Conservation (phyloP, 2,113 vertebrate species). For the Fukomys damarensis region DNA sequence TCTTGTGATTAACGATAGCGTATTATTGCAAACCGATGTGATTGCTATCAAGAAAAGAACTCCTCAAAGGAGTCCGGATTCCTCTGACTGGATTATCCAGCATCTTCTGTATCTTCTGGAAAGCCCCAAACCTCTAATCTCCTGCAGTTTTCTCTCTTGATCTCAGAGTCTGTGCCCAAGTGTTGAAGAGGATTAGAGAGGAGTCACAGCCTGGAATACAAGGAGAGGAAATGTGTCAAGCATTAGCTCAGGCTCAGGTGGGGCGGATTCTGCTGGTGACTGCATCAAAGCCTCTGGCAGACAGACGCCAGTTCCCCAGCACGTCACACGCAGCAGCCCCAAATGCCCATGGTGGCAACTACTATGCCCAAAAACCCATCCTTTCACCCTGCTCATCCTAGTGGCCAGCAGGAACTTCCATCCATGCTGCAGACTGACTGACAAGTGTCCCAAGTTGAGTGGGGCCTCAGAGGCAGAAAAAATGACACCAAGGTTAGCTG, state of each 20-base stretch:
- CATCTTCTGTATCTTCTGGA: slow-evolving; percentile 24
- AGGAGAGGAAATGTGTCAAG: slow-evolving; percentile 76
- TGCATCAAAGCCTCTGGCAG: slow-evolving; percentile 23
- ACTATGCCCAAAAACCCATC: slow-evolving; percentile 48
- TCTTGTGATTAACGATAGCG: slow-evolving; percentile 24
- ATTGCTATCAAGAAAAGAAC: slow-evolving; percentile 50
- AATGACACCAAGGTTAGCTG: neutral
- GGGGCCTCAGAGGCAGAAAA: neutral
- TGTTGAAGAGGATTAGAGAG: slow-evolving; percentile 77
- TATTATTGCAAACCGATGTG: neutral
- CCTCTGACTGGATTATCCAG: slow-evolving; percentile 63
- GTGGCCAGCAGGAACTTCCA: slow-evolving; percentile 60
- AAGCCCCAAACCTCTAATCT: slow-evolving; percentile 76
- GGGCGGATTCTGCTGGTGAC: slow-evolving; percentile 37
- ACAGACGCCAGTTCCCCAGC: neutral
- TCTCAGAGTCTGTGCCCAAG: slow-evolving; percentile 78
- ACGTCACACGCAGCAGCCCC: slow-evolving; percentile 14
- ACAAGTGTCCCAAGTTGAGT: neutral
- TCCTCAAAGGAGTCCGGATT: slow-evolving; percentile 61
- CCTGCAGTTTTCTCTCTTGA: slow-evolving; percentile 70
- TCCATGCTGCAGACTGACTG: slow-evolving; percentile 16
- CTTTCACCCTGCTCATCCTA: slow-evolving; percentile 69
- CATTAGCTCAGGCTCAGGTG: slow-evolving; percentile 77
- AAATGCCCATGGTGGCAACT: slow-evolving; percentile 63
- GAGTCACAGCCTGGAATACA: slow-evolving; percentile 70